These are phyloP conservation scores for Stomatorhinus ivindoensis DNA, from an alignment of 2,113 vertebrate species.

Conservation along the genomic window DNA sequence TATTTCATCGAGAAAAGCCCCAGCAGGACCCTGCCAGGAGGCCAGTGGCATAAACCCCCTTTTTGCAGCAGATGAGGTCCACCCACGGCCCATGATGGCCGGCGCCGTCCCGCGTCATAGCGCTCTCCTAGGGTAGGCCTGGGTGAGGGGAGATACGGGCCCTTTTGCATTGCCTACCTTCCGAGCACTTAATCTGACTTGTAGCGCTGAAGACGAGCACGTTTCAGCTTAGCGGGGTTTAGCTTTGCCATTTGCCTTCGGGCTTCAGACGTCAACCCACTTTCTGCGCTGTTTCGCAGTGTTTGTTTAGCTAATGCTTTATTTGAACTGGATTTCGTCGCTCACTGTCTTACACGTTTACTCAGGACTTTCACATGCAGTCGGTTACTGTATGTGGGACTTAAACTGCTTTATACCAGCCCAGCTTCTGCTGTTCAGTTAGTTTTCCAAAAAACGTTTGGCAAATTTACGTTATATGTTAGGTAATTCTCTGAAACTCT, in stretches of 20 bases:
- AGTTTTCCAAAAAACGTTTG: background rate
- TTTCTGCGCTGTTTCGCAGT: background rate
- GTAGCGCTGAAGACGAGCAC: background rate
- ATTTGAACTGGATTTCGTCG: background rate
- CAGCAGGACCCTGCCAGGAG: background rate
- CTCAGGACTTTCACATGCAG: background rate
- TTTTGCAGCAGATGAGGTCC: background rate
- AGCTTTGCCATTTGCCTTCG: background rate
- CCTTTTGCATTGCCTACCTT: background rate
- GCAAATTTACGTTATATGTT: background rate
- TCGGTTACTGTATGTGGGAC: background rate
- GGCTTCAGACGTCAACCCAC: background rate
- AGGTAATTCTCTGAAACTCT: background rate
- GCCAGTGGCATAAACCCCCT: background rate
- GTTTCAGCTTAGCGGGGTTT: background rate
- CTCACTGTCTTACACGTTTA: background rate
- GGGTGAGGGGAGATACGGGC: background rate
- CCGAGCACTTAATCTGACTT: background rate
- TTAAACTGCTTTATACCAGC: background rate
- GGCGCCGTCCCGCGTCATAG: conserved; percentile 13
- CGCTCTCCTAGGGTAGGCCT: background rate
- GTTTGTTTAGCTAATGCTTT: conserved; percentile 1
- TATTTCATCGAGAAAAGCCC: conserved; percentile 17
- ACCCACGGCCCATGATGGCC: background rate
- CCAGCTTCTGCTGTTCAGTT: background rate